phyloP scores from a whole-genome alignment of 2,113 vertebrate species.

The Donacobius atricapilla region DNA sequence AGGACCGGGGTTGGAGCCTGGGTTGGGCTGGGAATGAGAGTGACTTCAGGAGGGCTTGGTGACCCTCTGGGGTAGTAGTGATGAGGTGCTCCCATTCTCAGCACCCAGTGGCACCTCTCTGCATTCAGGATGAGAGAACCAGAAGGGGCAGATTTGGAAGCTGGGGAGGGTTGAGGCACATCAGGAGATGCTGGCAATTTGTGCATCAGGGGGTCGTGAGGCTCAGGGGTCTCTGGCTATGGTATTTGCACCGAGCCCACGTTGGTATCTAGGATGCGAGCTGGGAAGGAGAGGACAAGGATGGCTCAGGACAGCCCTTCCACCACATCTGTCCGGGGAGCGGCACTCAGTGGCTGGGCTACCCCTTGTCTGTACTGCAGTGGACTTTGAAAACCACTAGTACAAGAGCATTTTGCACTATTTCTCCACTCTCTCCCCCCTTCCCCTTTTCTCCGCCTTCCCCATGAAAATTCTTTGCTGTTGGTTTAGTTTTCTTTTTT shows the following conservation, averaged over 20 bases:
- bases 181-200: neutral
- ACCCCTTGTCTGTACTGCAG: conserved; percentile 66
- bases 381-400: conserved; percentile 77
- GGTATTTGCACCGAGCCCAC: rapidly evolving
- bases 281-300: neutral
- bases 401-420: conserved; percentile 77
- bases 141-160: neutral
- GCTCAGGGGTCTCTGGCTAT: neutral
- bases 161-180: neutral
- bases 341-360: neutral
- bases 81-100: neutral
- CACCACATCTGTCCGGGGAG: neutral
- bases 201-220: neutral
- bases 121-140: neutral
- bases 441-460: conserved; percentile 28
- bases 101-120: neutral
- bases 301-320: neutral
- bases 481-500: neutral
- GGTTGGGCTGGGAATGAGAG: neutral
- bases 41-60: neutral
- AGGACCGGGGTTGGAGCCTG: neutral
- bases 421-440: conserved; percentile 57
- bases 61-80: neutral
- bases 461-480: neutral
- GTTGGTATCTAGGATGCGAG: rapidly evolving